Conservation (phyloP, 2,888 invertebrate genomes). For the Zaprionus lineosus region DNA sequence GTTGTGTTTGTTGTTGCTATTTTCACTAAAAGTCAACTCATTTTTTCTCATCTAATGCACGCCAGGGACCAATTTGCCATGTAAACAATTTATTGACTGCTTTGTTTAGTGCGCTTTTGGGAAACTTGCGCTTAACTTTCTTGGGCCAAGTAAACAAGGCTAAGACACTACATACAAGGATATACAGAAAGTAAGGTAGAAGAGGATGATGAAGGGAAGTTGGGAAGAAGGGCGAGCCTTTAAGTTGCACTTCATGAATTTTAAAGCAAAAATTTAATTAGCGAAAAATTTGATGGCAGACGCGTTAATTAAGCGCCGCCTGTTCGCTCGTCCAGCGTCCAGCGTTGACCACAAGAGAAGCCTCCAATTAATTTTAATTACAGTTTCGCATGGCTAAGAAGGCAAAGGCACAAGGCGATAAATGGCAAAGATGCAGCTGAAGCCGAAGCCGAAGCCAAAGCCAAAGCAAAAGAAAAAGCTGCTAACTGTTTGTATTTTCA, state of each 20-base stretch:
- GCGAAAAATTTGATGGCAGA: conserved; percentile 28
- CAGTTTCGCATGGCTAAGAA: conserved; percentile 50
- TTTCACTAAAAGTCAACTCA: conserved; percentile 75
- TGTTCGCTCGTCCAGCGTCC: neutral
- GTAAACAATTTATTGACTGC: conserved; percentile 79
- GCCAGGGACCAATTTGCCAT: conserved; percentile 75
- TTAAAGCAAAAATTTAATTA: conserved; percentile 62
- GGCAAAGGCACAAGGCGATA: conserved; percentile 40
- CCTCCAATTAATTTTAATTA: conserved; percentile 77
- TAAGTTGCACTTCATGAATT: conserved; percentile 42
- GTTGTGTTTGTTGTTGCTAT: conserved; percentile 30
- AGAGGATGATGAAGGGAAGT: no score
- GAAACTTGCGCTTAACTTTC: conserved; percentile 56
- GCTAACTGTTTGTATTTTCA: conserved; percentile 74
- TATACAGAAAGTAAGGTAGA: no score
- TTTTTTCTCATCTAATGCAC: conserved; percentile 77
- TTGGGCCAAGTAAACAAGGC: conserved; percentile 31
- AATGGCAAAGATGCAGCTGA: conserved; percentile 61
- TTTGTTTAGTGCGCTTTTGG: conserved; percentile 76
- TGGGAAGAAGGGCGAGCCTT: no score
- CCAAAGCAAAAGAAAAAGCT: conserved; percentile 30
- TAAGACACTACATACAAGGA: conserved; percentile 9
- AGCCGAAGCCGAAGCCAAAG: conserved; percentile 36
- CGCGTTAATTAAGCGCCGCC: conserved; percentile 64
- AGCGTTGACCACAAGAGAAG: conserved; percentile 59